A percentile compares a stretch with the other conserved stretches of the same genome.
phyloP scores from a whole-genome alignment of 2,888 invertebrate species.

The Rotaria sp. region DNA sequence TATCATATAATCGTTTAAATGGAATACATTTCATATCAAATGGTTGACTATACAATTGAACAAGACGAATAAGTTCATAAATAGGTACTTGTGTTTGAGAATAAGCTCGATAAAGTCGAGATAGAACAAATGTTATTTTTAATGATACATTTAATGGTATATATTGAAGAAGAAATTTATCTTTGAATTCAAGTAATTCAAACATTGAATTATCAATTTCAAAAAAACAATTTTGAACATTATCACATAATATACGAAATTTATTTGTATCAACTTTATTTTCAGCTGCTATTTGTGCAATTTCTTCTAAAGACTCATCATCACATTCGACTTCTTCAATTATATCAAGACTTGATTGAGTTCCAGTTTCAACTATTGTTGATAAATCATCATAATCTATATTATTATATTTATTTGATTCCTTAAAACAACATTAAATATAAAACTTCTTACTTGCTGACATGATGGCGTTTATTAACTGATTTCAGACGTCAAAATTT shows the following conservation, averaged over 20 bases:
- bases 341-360: no score
- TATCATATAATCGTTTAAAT: constrained; percentile 53
- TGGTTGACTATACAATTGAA: constrained; percentile 52
- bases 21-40: constrained; percentile 55
- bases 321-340: no score
- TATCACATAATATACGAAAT: constrained; percentile 53
- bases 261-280: constrained; percentile 47
- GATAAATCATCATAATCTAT: no score
- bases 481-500: background rate
- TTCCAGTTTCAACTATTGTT: no score
- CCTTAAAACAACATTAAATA: background rate
- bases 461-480: background rate
- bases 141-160: constrained; percentile 51
- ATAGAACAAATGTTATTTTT: constrained; percentile 43
- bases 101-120: constrained; percentile 33
- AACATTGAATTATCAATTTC: constrained; percentile 49
- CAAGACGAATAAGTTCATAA: constrained; percentile 51
- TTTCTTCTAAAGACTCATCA: no score
- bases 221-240: constrained; percentile 49
- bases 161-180: constrained; percentile 51
- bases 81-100: constrained; percentile 52
- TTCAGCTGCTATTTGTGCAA: background rate
- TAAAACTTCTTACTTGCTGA: background rate
- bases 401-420: no score
- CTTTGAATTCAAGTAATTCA: constrained; percentile 53